These are phyloP conservation scores for Mastomys coucha DNA, from an alignment of 2,113 vertebrate species.

Conservation along the genomic window DNA sequence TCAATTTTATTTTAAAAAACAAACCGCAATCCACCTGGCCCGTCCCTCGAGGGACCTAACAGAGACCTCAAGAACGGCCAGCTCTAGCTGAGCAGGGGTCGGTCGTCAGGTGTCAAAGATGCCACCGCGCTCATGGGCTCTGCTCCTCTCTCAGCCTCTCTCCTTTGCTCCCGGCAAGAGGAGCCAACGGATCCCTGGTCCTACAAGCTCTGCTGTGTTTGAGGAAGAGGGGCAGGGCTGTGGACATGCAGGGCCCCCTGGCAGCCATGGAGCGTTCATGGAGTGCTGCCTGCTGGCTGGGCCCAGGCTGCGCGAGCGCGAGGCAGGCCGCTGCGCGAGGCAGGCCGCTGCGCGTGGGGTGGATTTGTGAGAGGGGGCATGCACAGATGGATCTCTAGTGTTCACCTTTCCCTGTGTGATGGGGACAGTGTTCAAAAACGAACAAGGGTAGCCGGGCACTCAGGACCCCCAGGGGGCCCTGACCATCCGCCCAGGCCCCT, in stretches of 20 bases:
- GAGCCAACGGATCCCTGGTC: background rate
- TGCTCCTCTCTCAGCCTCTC: background rate
- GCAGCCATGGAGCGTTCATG: background rate
- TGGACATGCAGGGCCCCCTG: conserved; percentile 62
- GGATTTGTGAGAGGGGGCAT: conserved; percentile 71
- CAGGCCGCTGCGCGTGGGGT: background rate
- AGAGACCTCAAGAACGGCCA: background rate
- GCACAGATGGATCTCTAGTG: conserved; percentile 10
- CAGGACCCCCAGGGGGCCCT: background rate
- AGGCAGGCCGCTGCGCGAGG: background rate
- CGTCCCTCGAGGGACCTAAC: conserved; percentile 1
- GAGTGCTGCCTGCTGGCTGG: background rate
- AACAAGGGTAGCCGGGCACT: conserved; percentile 60
- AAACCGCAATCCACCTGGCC: conserved; percentile 55
- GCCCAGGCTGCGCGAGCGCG: background rate
- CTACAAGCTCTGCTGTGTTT: background rate
- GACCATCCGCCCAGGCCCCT: conserved; percentile 21
- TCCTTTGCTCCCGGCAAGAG: background rate
- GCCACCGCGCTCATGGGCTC: background rate
- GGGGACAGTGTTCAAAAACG: conserved; percentile 48
- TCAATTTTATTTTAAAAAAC: conserved; percentile 82
- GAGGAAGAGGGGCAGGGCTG: background rate
- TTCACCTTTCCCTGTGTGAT: accelerated
- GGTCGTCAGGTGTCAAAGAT: background rate
- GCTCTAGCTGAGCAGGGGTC: background rate